phyloP scores from a whole-genome alignment of 2,888 invertebrate genomes.

The Hypselothyrea guttata region DNA sequence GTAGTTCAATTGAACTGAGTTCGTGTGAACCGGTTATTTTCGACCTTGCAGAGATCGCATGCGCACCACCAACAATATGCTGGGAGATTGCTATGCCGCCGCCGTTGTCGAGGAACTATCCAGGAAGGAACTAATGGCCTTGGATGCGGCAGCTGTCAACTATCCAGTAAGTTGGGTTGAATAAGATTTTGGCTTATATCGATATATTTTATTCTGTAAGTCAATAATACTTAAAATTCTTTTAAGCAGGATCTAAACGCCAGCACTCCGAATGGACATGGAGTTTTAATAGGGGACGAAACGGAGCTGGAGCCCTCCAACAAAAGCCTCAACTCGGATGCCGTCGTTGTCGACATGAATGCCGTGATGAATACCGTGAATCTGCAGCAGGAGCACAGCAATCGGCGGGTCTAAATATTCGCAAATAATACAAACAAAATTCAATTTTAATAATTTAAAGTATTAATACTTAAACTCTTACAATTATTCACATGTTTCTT shows the following conservation, averaged over 20 bases:
- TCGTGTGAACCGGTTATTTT: background rate
- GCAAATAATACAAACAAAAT: background rate
- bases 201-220: too few species aligned
- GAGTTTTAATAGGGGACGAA: conserved; percentile 82
- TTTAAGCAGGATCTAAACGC: conserved; percentile 82
- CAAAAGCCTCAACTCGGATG: conserved; percentile 84
- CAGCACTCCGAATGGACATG: conserved; percentile 83
- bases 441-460: background rate
- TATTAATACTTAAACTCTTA: too few species aligned
- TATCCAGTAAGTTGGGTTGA: conserved; percentile 82
- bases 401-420: conserved; percentile 61
- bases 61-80: conserved; percentile 93
- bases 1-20: background rate
- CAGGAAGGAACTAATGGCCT: conserved; percentile 90
- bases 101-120: conserved; percentile 92
- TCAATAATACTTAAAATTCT: background rate
- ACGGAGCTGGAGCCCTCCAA: conserved; percentile 82
- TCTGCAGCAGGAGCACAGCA: conserved; percentile 69
- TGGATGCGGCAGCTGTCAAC: conserved; percentile 86
- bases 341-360: conserved; percentile 85
- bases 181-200: too few species aligned
- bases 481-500: background rate
- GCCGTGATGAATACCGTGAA: conserved; percentile 78
- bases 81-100: conserved; percentile 94
- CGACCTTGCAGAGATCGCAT: conserved; percentile 88